Base-by-base conservation (phyloP, 1,140 invertebrate genomes). In the Portunus trituberculatus region DNA sequence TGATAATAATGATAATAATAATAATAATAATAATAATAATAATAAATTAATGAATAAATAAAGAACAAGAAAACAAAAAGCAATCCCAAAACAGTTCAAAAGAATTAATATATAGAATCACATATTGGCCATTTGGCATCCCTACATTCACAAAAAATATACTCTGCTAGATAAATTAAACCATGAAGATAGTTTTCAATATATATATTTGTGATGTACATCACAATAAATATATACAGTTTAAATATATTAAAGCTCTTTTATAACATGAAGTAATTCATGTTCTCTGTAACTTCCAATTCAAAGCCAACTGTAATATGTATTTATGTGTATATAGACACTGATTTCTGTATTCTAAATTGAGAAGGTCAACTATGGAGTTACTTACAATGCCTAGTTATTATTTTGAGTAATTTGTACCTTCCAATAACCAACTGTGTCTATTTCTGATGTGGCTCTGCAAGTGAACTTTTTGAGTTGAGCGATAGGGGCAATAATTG, bases 361-460 rank as follows among this genome's bases (percentile, higher is more conserved):
- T 76, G 67, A 25, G 67, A 25, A n/a, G 20, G 67, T 76, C 6
- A 76, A 76, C 67, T n/a, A 39, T 46, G 32, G 45, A 48, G 45
- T 46, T 59, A 93, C 83, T 87, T 93, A 87, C 92, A 86, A 93
- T n/a, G 12, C 93, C 45, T 67, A 59, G 46, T 67, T 28, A 29
- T 87, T 92, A 95, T 86, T 87, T 95, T 52, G 94, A 52, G 48
- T 67, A 82, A 31, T 31, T 46, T 90, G 90, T 84, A 29, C 67
- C 82, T 46, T 84, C 89, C 28, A 95, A 20, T 31, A 88, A 29
- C 94, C 94, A 95, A 92, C 90, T 88, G 67, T 95, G 94, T 67
- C 94, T 95, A 92, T 95, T 95, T 76, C 94, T 95, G n/a, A 95
- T 92, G 91, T 95, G 94, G 92, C 94, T 95, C 82, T 95, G 94